Conservation (phyloP, 2,888 invertebrate genomes). For the Plebejus anna region DNA sequence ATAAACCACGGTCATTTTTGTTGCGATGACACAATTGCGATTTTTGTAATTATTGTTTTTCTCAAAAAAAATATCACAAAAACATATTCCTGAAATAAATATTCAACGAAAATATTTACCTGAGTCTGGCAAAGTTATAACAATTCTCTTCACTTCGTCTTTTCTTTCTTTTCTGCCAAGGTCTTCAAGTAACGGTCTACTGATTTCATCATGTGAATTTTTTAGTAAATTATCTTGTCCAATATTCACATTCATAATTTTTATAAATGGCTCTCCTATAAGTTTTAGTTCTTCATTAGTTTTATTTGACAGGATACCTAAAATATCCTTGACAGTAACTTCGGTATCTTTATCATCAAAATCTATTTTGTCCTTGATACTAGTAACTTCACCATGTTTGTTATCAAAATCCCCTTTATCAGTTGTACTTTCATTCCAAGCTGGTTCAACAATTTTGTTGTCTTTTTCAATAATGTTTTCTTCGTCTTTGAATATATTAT, state of each 20-base stretch:
- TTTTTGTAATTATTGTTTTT: no score
- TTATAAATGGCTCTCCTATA: neutral
- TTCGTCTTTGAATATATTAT: neutral
- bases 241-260: neutral
- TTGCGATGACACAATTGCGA: no score
- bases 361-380: neutral
- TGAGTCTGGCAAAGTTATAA: neutral
- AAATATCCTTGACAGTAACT: neutral
- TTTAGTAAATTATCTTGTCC: neutral
- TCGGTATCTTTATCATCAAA: neutral
- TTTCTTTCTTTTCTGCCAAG: neutral
- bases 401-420: neutral
- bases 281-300: neutral
- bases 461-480: neutral
- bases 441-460: neutral
- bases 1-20: no score
- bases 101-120: neutral
- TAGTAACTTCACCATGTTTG: neutral
- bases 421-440: neutral
- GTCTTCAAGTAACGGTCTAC: neutral
- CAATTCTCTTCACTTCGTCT: neutral
- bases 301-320: neutral
- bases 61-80: no score
- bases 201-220: neutral
- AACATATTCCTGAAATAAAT: neutral